Percentiles rank a stretch among this genome's conserved stretches.
Conservation (phyloP, 2,797 vertebrate species). For the Streptopelia turtur region DNA sequence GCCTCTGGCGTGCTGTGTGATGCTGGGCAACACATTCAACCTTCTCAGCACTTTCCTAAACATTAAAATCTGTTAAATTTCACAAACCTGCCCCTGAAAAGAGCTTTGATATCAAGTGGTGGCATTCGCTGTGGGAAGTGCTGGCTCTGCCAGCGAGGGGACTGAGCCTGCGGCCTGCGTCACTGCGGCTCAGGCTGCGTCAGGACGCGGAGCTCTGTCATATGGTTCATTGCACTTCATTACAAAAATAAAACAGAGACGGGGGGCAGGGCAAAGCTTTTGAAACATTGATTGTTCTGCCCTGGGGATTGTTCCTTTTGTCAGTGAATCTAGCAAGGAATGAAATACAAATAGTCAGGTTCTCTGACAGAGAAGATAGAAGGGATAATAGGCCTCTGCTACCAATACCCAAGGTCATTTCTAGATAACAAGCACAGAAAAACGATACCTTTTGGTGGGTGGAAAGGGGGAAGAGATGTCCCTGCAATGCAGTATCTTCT, state of each 20-base stretch:
- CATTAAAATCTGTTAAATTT: neutral
- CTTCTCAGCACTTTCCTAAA: neutral
- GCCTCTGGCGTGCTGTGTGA: neutral
- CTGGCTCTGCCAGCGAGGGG: neutral
- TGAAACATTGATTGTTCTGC: constrained; percentile 3
- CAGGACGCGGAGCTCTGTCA: neutral
- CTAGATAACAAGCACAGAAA: neutral
- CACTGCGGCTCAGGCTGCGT: rapidly evolving
- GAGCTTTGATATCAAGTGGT: neutral
- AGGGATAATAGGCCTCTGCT: neutral
- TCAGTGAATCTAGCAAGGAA: constrained; percentile 19
- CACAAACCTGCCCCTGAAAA: neutral
- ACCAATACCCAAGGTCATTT: neutral
- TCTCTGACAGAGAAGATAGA: neutral
- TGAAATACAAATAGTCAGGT: constrained; percentile 7
- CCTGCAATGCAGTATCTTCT: constrained; percentile 1
- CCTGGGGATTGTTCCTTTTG: neutral
- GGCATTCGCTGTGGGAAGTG: neutral
- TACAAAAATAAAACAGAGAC: neutral
- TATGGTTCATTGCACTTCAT: neutral
- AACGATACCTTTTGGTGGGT: neutral
- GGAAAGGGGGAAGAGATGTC: neutral
- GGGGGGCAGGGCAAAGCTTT: neutral
- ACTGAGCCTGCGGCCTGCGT: neutral
- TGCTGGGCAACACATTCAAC: neutral